Percentiles rank a stretch among this genome's conserved stretches.
phyloP scores from a whole-genome alignment of 2,797 vertebrate genomes.

The Pogoniulus pusillus region DNA sequence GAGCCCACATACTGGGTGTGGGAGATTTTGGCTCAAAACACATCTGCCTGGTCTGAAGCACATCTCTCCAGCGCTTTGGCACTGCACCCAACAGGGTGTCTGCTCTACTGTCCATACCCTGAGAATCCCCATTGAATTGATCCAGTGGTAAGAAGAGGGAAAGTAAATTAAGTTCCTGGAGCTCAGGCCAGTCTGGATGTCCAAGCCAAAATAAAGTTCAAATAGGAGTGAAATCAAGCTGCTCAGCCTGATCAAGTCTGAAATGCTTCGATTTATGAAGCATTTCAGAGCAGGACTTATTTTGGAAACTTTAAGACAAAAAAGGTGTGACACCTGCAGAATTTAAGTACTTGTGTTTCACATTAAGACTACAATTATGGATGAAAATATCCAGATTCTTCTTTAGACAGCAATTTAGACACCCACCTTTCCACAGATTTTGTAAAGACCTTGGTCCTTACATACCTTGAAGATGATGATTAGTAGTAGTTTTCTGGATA shows the following conservation, averaged over 20 bases:
- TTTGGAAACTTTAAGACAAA: constrained; percentile 1
- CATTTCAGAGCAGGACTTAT: neutral
- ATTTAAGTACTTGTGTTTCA: neutral
- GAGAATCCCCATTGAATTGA: neutral
- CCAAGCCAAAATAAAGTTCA: constrained; percentile 67
- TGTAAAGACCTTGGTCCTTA: neutral
- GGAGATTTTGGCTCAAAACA: neutral
- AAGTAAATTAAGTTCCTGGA: constrained; percentile 53
- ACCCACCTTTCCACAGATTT: neutral
- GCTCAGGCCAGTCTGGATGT: constrained; percentile 36
- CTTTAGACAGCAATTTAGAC: neutral
- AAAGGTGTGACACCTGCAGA: constrained; percentile 20
- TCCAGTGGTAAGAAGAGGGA: neutral
- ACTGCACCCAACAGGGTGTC: neutral
- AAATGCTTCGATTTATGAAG: neutral
- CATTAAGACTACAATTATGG: neutral
- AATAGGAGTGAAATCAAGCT: constrained; percentile 41
- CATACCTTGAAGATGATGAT: neutral
- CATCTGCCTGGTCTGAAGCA: neutral
- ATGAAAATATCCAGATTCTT: neutral
- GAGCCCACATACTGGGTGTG: neutral
- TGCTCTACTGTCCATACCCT: neutral
- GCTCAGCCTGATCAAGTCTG: neutral
- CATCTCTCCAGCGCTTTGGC: neutral
- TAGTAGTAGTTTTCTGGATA: neutral